Base-by-base conservation (phyloP, 2,113 vertebrate species). In the Drymodes brunneopygia region DNA sequence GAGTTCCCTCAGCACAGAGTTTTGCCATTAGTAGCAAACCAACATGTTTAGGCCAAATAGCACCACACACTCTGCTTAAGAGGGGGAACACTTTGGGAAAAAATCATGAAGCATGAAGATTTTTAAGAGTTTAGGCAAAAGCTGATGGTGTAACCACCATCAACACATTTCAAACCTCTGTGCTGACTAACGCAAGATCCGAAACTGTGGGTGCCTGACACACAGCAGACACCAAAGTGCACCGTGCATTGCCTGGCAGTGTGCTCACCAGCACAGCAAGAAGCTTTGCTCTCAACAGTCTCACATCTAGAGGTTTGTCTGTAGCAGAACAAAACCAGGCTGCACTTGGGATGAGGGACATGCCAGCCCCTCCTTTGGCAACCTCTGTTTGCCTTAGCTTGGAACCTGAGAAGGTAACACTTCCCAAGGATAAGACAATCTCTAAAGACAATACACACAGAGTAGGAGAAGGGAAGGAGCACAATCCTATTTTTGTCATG, bases 101-200 rank as follows among this genome's bases (percentile, higher is more conserved):
- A 77, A 27, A 60, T 9, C 20, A 42, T 40, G 28, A 72, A 53
- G 3, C 24, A 14, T 6, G 12, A 75, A 57, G 13, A 58, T 77
- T 77, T 88, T 50, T 23, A 75, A 48, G 27, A 72, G 29, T 45
- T 86, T 11, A 66, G 42, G 27, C n/a, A 88, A 50, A 74, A 82
- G 48, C 15, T 54, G 35, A 40, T 45, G 10, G 18, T 33, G 36
- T 35, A 86, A 70, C 0, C 0, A 88, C n/a, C 33, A 61, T 10
- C 13, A 45, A 7, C 12, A 15, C 21, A 11, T 58, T 61, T 73
- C 29, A 71, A 87, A 94, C 9, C 9, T 40, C 47, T 79, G 40
- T 1, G 1, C 29, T 67, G 57, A 47, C 77, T 64, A 60, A 51
- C 0, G 0, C 16, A 74, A 80, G 28, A 36, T 1, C 2, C n/a